Evolutionary conservation across 2,113 vertebrate species (phyloP), one percentile per base, ranked within the genome.

Genomic region (Dascyllus trimaculatus): DNA sequence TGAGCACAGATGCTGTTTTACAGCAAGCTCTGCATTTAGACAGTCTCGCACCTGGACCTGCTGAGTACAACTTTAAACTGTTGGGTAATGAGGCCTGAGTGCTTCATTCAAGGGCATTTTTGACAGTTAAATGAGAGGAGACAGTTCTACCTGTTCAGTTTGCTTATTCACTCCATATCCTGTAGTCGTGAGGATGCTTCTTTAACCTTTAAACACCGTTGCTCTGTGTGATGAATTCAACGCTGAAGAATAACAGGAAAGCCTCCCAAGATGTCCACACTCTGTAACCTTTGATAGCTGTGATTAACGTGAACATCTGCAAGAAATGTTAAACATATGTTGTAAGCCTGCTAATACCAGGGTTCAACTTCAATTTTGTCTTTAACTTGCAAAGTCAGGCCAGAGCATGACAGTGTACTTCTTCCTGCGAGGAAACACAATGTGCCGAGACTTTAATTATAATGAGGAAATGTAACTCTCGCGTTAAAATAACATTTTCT

Each of bases 131-230:
- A 74, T 53, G 48, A 75, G 51, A 56, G 51, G 53, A 38, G 64
- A 80, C 56, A 24, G 60, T 69, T 59, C 81, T 71, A 77, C 78
- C 68, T 74, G 60, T 78, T 75, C 29, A 49, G 51, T 52, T 82
- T 78, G 64, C 67, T 65, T 73, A 57, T 79, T 83, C 68, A 38
- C 65, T 75, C 49, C 17, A 58, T 53, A 77, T 69, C 24, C 13
- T 75, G 49, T 60, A 8, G 46, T 82, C 69, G 71, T 65, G 57
- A 78, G 65, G 74, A 70, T 63, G 83, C 78, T 81, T 84, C 83
- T 77, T 86, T 85, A 90, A 90, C 88, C 85, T 92, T 90, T 86
- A 73, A 80, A 75, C 65, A 66, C 73, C 57, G 38, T 68, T 61
- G 70, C 26, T 46, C 66, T 70, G 57, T 72, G 49, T 86, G 87